A percentile compares a stretch with the other conserved stretches of the same genome.
These are phyloP conservation scores for Papilio dardanus DNA, from an alignment of 1,140 invertebrate species.

Conservation along the genomic window DNA sequence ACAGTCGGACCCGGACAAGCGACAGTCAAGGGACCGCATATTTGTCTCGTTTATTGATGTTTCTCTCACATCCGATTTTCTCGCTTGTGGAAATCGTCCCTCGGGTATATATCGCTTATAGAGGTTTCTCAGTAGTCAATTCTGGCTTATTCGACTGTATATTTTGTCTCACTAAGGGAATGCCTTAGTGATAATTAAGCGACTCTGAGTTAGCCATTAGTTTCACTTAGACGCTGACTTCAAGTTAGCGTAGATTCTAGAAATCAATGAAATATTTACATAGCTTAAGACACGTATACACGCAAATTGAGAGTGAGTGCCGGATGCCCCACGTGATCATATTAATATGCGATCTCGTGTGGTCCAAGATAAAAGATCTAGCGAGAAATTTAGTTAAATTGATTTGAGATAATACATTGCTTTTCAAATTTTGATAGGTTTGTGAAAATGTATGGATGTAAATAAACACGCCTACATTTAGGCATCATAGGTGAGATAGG, in stretches of 20 bases:
- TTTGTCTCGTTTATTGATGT: too few species aligned
- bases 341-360: conserved; percentile 38
- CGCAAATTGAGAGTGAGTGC: conserved; percentile 49
- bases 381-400: conserved; percentile 41
- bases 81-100: too few species aligned
- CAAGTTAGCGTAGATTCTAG: not conserved
- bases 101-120: too few species aligned
- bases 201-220: not conserved
- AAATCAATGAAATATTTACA: conserved; percentile 45
- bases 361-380: conserved; percentile 6
- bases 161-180: too few species aligned
- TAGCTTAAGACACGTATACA: conserved; percentile 34
- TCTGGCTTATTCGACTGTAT: too few species aligned
- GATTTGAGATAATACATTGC: not conserved
- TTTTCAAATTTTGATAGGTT: not conserved
- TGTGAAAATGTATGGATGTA: not conserved
- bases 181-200: too few species aligned
- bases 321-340: conserved; percentile 41
- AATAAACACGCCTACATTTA: too few species aligned
- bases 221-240: not conserved
- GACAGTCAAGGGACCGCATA: too few species aligned
- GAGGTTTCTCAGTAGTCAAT: too few species aligned
- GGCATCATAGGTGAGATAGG: too few species aligned
- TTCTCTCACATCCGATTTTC: too few species aligned
- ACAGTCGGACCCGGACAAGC: too few species aligned